phyloP scores from a whole-genome alignment of 92 coral and sea anemone species.

The Palythoa grandiflora region DNA sequence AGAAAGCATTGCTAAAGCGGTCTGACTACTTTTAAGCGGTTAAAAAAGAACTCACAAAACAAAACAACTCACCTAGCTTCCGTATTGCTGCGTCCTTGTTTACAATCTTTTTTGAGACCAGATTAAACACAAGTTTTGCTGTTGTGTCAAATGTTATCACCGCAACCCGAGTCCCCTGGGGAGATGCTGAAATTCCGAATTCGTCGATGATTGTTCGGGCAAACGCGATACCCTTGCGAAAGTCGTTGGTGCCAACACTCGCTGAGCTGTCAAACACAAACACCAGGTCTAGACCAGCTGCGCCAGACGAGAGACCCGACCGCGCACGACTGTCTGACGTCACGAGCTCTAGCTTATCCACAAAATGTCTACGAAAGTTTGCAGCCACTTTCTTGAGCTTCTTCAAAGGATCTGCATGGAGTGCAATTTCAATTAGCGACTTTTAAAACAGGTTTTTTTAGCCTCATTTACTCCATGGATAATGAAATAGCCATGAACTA shows the following conservation, averaged over 20 bases:
- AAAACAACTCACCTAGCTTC: conserved; percentile 74
- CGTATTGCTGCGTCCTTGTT: conserved; percentile 71
- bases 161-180: conserved; percentile 95
- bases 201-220: conserved; percentile 90
- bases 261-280: conserved; percentile 98
- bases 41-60: neutral
- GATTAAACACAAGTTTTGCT: conserved; percentile 81
- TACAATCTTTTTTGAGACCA: conserved; percentile 79
- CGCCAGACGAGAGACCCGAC: conserved; percentile 97
- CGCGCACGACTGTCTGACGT: conserved; percentile 96
- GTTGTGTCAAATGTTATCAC: conserved; percentile 84
- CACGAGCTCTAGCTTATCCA: conserved; percentile 84
- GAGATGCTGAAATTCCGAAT: conserved; percentile 89
- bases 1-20: neutral
- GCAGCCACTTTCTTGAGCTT: conserved; percentile 81
- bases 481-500: too few species aligned
- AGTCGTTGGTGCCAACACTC: conserved; percentile 88
- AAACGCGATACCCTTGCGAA: conserved; percentile 90
- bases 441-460: neutral
- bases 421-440: neutral
- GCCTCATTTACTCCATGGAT: neutral
- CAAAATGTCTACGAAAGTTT: conserved; percentile 80
- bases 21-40: neutral
- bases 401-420: conserved; percentile 76
- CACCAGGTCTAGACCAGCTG: conserved; percentile 95